A percentile compares a stretch with the other conserved stretches of the same genome.
Evolutionary conservation across 2,113 vertebrate genomes (phyloP).

Genomic region (Macroglossus sobrinus): DNA sequence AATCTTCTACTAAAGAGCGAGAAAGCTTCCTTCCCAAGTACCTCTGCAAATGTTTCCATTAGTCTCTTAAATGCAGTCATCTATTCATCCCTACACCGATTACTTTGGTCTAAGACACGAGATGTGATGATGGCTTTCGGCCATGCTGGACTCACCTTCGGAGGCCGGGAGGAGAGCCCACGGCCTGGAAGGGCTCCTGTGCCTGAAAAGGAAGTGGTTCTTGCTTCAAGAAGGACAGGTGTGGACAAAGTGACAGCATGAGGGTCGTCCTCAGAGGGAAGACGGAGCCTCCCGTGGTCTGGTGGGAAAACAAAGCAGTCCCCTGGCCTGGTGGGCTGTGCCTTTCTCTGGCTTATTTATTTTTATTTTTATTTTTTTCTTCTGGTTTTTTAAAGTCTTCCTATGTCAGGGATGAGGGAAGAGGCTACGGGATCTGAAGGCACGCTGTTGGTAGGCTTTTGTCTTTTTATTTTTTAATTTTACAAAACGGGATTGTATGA

Average conservation of each 20-base stretch:
- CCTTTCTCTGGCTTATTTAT: not conserved
- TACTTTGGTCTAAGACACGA: not conserved
- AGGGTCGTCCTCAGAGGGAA: not conserved
- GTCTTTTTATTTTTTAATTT: not conserved
- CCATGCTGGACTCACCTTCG: not conserved
- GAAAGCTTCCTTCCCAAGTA: not conserved
- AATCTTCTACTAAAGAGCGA: not conserved
- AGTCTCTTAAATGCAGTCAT: not conserved
- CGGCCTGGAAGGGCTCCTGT: not conserved
- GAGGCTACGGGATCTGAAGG: not conserved
- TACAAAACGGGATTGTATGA: not conserved
- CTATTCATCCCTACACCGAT: not conserved
- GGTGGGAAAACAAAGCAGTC: not conserved
- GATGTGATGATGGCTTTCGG: not conserved
- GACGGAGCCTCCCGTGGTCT: not conserved
- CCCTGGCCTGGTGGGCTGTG: not conserved
- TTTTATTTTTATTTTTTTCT: too few relatives aligned
- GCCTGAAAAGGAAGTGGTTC: not conserved
- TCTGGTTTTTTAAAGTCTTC: not conserved
- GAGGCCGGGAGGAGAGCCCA: not conserved
- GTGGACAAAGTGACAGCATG: not conserved
- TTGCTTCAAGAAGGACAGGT: not conserved
- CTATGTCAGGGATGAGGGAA: not conserved
- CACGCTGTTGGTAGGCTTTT: not conserved
- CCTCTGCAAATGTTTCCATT: not conserved